A percentile compares a stretch with the other conserved stretches of the same genome.
These are phyloP conservation scores for Neogale vison DNA, from an alignment of 2,113 vertebrate species.

Conservation along the genomic window DNA sequence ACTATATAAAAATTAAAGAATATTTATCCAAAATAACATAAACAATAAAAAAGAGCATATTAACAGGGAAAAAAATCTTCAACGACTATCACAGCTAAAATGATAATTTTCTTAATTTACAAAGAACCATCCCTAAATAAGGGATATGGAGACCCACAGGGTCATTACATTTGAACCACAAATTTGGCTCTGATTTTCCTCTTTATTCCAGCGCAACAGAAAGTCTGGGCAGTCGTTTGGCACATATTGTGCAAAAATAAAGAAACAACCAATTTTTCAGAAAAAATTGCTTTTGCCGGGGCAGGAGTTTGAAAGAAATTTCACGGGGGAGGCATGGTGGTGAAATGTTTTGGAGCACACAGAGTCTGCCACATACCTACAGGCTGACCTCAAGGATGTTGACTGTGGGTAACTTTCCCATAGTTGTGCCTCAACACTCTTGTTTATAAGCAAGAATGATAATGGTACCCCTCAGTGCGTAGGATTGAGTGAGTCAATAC, in stretches of 20 bases:
- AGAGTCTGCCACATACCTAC: background rate
- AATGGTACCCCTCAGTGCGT: background rate
- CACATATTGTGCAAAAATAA: background rate
- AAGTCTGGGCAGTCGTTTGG: background rate
- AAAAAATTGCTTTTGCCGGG: background rate
- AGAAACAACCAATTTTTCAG: background rate
- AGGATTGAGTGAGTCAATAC: background rate
- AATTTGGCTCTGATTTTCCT: background rate
- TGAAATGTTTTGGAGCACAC: background rate
- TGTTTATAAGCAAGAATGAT: background rate
- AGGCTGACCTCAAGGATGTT: background rate
- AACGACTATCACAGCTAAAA: background rate
- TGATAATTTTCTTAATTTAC: background rate
- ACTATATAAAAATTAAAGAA: background rate
- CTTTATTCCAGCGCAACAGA: background rate
- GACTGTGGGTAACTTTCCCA: background rate
- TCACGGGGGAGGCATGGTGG: background rate
- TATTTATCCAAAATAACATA: background rate
- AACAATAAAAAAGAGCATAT: background rate
- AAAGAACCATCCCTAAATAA: background rate
- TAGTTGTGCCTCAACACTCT: background rate
- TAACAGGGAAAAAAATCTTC: background rate
- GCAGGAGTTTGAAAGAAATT: background rate
- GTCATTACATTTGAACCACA: background rate
- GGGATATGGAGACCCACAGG: background rate